Percentiles rank a stretch among this genome's conserved stretches.
Evolutionary conservation across 2,113 vertebrate species (phyloP).

Genomic region (Asarcornis scutulata): DNA sequence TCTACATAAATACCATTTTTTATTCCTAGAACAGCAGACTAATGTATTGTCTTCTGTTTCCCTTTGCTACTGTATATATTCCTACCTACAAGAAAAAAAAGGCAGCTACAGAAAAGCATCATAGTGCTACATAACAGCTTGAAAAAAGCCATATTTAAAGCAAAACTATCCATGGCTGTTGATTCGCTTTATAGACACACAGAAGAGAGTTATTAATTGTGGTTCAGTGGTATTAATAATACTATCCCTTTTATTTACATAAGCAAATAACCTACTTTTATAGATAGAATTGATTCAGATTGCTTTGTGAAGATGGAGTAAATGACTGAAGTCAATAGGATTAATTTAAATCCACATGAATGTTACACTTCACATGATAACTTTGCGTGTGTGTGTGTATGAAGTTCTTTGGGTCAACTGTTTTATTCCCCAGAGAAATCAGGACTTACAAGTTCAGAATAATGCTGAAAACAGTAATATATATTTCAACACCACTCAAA

Average conservation of each 20-base stretch:
- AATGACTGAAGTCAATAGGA: not conserved
- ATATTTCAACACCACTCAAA: not conserved
- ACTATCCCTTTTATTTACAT: not conserved
- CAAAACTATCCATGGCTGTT: not conserved
- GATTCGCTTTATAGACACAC: not conserved
- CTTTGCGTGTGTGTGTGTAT: not conserved
- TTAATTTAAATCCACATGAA: not conserved
- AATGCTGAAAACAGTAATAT: not conserved
- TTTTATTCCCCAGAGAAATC: not conserved
- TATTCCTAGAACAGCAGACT: not conserved
- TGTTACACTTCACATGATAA: not conserved
- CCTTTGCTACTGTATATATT: not conserved
- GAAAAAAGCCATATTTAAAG: not conserved
- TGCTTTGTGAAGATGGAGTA: not conserved
- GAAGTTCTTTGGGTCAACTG: not conserved
- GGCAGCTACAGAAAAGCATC: not conserved
- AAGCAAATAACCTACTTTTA: not conserved
- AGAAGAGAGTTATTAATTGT: not conserved
- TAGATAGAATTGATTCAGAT: not conserved
- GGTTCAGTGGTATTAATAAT: not conserved
- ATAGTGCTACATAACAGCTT: not conserved
- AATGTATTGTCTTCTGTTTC: not conserved
- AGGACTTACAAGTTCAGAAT: not conserved
- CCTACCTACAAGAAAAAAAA: not conserved
- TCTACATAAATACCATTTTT: not conserved